Evolutionary conservation across 2,797 vertebrate species (phyloP), one percentile per base, ranked within the genome.

Genomic region (Thaleichthys pacificus): DNA sequence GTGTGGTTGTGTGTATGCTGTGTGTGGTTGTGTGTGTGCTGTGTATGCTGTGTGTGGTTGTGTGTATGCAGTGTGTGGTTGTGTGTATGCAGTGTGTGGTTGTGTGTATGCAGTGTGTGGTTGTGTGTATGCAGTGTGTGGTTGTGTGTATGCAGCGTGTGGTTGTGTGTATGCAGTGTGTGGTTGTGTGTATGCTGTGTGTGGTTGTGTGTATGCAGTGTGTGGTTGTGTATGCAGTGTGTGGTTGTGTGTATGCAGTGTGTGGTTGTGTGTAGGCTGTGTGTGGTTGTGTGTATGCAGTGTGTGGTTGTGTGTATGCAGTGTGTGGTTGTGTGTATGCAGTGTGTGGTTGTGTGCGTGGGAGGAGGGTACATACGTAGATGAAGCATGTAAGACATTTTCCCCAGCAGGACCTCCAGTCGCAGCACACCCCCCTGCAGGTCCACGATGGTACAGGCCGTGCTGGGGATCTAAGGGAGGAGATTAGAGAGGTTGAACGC

Each of bases 301-400:
- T 51, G 49, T 51, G 49, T 51, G 49, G 49, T 0, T 51, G 49
- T 19, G 49, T 51, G 49, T 51, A 0, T 51, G 12, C 9, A 0
- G 24, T 24, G 24, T 24, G 62, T 35, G 26, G 0, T 8, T 64
- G 62, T 35, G 28, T 64, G 62, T 2, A 2, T 3, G 26, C 26
- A 24, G 24, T 24, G 24, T 24, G 24, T 24, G 24, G 24, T 24
- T 24, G 3, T 54, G 17, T 15, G 51, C 19, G 15, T 54, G 51
- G 2, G 5, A 57, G 17, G 66, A 56, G 22, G 56, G 2, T 73
- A 93, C 97, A 91, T 87, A 99, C 97, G 85, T 80, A 97, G 69
- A 87, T 95, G 90, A 42, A 98, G 72, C 79, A 98, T 89, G 85
- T 96, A 99, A 0, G 95, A 99, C 89, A 93, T 86, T 77, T 95